These are phyloP conservation scores for Entomobrya proxima DNA, from an alignment of 2,888 invertebrate genomes.

Conservation along the genomic window DNA sequence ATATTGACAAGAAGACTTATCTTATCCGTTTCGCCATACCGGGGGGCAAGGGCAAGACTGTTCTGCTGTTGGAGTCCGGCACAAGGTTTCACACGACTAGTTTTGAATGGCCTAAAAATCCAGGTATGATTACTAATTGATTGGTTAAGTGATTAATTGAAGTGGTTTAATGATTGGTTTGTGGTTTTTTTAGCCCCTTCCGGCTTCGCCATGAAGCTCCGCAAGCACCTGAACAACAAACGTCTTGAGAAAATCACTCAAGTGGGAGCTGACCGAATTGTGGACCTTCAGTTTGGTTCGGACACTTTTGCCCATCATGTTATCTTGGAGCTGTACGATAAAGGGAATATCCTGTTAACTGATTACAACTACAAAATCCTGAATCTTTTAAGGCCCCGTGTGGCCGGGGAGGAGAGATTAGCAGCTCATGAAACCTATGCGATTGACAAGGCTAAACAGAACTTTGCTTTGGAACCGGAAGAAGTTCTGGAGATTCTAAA, in stretches of 20 bases:
- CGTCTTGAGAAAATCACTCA: slow-evolving; percentile 91
- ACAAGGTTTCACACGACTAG: slow-evolving; percentile 94
- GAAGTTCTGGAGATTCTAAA: slow-evolving; percentile 76
- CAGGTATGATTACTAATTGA: slow-evolving; percentile 65
- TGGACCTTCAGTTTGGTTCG: slow-evolving; percentile 96
- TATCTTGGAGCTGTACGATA: slow-evolving; percentile 95
- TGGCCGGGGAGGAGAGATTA: slow-evolving; percentile 94
- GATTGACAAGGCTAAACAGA: slow-evolving; percentile 84
- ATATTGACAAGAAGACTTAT: slow-evolving; percentile 97
- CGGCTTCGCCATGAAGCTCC: slow-evolving; percentile 98
- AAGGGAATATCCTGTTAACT: slow-evolving; percentile 96
- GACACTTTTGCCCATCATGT: slow-evolving; percentile 96
- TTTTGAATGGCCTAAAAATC: slow-evolving; percentile 99
- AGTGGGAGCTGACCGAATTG: slow-evolving; percentile 93
- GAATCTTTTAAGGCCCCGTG: slow-evolving; percentile 93
- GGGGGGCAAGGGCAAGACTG: slow-evolving; percentile 92
- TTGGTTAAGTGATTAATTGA: neutral
- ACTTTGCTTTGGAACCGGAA: slow-evolving; percentile 80
- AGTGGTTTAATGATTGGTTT: too few relatives aligned
- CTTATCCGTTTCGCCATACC: slow-evolving; percentile 90
- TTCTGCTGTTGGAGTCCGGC: slow-evolving; percentile 95
- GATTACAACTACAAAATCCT: slow-evolving; percentile 93
- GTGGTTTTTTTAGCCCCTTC: slow-evolving; percentile 91
- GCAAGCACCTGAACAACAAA: slow-evolving; percentile 98
- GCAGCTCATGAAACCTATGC: slow-evolving; percentile 96